Conservation (phyloP, 2,113 vertebrate genomes). For the Rutilus rutilus region DNA sequence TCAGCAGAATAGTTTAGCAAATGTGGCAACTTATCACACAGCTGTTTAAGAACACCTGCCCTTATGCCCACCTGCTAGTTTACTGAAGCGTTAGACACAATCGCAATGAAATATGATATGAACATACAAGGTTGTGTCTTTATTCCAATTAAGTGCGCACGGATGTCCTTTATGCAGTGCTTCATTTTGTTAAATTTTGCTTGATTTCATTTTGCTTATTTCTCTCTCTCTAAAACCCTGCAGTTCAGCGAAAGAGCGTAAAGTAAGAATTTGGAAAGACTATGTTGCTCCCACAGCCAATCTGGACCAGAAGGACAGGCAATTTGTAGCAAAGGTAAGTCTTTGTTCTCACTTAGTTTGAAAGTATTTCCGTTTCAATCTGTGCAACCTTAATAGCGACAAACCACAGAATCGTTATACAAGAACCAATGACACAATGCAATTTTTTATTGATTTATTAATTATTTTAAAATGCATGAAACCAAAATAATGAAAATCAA, state of each 20-base stretch:
- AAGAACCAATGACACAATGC: background rate
- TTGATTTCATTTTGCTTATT: no score
- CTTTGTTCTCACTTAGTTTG: background rate
- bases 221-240: background rate
- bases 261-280: constrained; percentile 96
- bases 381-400: background rate
- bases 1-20: constrained; percentile 31
- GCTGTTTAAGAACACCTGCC: constrained; percentile 4
- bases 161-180: background rate
- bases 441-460: background rate
- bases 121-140: background rate
- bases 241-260: constrained; percentile 94
- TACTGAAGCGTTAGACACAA: background rate
- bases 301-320: constrained; percentile 96
- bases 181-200: background rate
- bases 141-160: constrained; percentile 11
- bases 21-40: constrained; percentile 14
- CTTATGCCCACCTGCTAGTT: constrained; percentile 6
- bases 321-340: constrained; percentile 96
- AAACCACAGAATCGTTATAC: background rate
- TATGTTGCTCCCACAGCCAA: constrained; percentile 96
- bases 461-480: background rate
- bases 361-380: background rate
- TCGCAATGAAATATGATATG: constrained; percentile 3
- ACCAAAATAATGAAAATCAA: no score